phyloP scores from a whole-genome alignment of 1,140 invertebrate species.

The Heterodera carotae region DNA sequence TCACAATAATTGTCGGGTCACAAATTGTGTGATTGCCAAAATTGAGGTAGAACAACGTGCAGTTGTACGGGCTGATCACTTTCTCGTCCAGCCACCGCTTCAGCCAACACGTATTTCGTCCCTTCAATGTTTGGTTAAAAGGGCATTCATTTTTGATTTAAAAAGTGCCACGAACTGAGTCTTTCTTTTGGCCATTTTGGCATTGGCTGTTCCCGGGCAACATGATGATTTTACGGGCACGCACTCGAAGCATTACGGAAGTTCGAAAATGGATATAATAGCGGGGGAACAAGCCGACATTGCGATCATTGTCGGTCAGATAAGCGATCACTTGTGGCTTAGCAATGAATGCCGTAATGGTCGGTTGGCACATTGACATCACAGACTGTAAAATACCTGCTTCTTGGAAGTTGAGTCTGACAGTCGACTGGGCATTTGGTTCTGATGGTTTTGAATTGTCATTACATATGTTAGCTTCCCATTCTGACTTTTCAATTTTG shows the following conservation, averaged over 20 bases:
- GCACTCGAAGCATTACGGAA: constrained; percentile 17
- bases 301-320: constrained; percentile 29
- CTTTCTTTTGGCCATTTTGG: no score
- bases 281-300: constrained; percentile 31
- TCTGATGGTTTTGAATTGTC: no score
- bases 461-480: no score
- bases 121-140: neutral
- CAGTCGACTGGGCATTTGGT: constrained; percentile 29
- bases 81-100: constrained; percentile 51
- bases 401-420: constrained; percentile 6
- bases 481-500: no score
- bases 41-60: constrained; percentile 54
- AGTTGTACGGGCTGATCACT: constrained; percentile 59
- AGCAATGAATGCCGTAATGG: neutral
- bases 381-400: neutral
- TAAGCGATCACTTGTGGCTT: constrained; percentile 32
- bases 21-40: constrained; percentile 37
- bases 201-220: constrained; percentile 32
- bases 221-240: constrained; percentile 27
- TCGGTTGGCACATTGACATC: constrained; percentile 6
- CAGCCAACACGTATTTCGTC: constrained; percentile 10
- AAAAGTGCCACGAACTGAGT: no score
- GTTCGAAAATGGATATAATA: constrained; percentile 29
- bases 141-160: no score
- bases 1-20: constrained; percentile 44